phyloP scores from a whole-genome alignment of 2,888 invertebrate species.

The Scaptomyza parva region DNA sequence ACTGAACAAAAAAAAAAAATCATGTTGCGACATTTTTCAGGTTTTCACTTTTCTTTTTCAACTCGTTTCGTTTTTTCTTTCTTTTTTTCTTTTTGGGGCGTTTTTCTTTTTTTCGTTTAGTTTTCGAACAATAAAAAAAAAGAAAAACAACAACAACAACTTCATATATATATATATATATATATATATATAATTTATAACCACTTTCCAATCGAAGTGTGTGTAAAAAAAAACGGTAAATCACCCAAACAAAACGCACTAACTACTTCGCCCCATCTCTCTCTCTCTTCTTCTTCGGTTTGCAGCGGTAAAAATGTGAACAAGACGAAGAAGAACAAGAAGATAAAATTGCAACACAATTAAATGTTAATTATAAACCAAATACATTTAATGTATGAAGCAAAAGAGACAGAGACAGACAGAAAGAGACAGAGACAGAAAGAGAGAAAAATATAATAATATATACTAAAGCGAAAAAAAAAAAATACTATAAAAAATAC shows the following conservation, averaged over 20 bases:
- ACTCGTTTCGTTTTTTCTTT: conserved; percentile 8
- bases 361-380: conserved; percentile 38
- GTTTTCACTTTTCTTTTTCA: conserved; percentile 74
- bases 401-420: conserved; percentile 6
- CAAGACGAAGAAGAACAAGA: no score
- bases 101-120: conserved; percentile 17
- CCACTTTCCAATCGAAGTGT: conserved; percentile 73
- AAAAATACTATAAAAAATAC: conserved; percentile 48
- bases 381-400: conserved; percentile 3
- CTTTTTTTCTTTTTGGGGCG: conserved; percentile 26
- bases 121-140: neutral
- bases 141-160: neutral
- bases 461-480: conserved; percentile 2
- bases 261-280: conserved; percentile 2
- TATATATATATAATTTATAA: conserved; percentile 19
- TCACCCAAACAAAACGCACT: conserved; percentile 62
- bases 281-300: conserved; percentile 15
- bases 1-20: conserved; percentile 27
- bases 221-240: conserved; percentile 78
- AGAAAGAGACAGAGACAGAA: conserved; percentile 10
- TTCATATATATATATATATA: neutral
- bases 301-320: no score
- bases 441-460: conserved; percentile 6
- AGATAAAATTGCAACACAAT: conserved; percentile 18
- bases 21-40: conserved; percentile 69